Percentiles rank a stretch among this genome's conserved stretches.
Conservation (phyloP, 30 jellyfish, hydroid and myxozoan genomes). For the Mastigias papua region DNA sequence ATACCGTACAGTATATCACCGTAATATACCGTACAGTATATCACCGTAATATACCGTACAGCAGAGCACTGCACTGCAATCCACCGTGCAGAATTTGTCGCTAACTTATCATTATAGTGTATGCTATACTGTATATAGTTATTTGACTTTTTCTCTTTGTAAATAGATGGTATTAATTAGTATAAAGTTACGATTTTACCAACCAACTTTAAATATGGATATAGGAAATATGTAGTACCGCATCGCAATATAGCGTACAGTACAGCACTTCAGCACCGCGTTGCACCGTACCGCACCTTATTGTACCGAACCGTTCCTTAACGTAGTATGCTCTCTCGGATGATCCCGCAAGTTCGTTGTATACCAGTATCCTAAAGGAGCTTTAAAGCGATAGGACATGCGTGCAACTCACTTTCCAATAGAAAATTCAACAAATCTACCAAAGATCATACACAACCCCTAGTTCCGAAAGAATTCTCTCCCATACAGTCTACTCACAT, state of each 20-base stretch:
- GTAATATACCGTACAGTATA: background rate
- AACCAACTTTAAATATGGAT: no score
- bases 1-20: background rate
- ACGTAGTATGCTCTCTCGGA: no score
- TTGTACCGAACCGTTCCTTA: background rate
- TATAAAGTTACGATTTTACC: no score
- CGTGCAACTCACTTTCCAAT: no score
- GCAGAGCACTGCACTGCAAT: background rate
- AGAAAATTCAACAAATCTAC: no score
- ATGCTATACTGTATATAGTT: background rate
- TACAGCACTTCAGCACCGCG: background rate
- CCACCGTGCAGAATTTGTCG: background rate
- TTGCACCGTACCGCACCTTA: background rate
- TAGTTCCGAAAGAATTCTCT: background rate
- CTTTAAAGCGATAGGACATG: no score
- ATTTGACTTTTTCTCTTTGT: no score
- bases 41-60: background rate
- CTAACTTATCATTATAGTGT: no score
- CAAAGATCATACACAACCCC: background rate
- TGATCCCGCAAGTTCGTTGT: no score
- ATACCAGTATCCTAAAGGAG: no score
- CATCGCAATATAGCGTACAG: background rate
- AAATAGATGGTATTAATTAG: no score
- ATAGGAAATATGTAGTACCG: background rate
- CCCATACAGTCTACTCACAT: background rate